phyloP scores from a whole-genome alignment of 2,888 invertebrate species.

The Lasioglossum zephyrum region DNA sequence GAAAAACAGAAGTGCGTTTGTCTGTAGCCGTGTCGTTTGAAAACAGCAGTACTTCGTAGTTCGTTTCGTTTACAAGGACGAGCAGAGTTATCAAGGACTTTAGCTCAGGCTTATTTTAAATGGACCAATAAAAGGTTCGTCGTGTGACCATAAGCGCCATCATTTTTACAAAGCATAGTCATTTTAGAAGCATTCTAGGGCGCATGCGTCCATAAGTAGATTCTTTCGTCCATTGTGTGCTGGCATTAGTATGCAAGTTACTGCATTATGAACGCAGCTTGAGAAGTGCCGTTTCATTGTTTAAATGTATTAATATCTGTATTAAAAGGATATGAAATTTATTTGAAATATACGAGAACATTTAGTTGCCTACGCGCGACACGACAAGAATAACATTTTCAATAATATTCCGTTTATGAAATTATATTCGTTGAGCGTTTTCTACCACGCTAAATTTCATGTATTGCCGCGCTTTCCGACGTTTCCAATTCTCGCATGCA shows the following conservation, averaged over 20 bases:
- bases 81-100: conserved; percentile 3
- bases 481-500: neutral
- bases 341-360: neutral
- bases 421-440: neutral
- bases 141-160: neutral
- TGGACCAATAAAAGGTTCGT: neutral
- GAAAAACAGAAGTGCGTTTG: neutral
- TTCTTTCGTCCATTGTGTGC: neutral
- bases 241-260: neutral
- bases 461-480: neutral
- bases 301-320: neutral
- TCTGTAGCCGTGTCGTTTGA: neutral
- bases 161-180: neutral
- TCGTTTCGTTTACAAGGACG: neutral
- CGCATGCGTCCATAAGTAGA: neutral
- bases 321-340: neutral
- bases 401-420: neutral
- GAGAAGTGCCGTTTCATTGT: neutral
- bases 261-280: neutral
- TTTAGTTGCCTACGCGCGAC: neutral
- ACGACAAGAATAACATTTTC: neutral
- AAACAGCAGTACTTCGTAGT: neutral
- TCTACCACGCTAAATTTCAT: neutral
- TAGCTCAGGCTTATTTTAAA: neutral
- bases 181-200: no score